Evolutionary conservation across 2,888 invertebrate species (phyloP), one percentile per base, ranked within the genome.

Genomic region (Lithophane ornitopus): DNA sequence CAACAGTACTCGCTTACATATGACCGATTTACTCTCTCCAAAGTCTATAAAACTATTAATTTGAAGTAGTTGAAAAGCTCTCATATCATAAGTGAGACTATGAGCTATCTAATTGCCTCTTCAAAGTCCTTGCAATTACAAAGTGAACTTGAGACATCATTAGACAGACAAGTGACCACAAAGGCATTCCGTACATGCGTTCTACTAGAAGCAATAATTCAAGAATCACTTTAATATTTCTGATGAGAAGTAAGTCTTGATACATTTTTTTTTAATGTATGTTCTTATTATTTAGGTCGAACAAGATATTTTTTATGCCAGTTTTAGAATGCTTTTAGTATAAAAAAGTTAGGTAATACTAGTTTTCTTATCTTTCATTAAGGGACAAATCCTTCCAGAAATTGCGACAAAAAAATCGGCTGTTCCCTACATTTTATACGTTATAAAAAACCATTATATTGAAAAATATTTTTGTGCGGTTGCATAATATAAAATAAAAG

Each of bases 31-130:
- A n/a, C 4, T 54, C 3, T n/a, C 12, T 54, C n/a, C 12, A 54
- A 54, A 54, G n/a, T 54, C 4, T 54, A n/a, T n/a, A 54, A 26
- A 75, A 76, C 67, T 46, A 75, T 75, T 71, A n/a, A 28, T 61
- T 49, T 67, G 41, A 44, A 66, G 26, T 11, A 54, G 34, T 74
- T 66, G 1, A 3, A 44, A 34, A 76, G 16, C 22, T 44, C 22
- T 39, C 22, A 52, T 52, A 44, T 16, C n/a, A 74, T 52, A 41
- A 44, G 54, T 63, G 44, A 41, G 41, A 28, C 34, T 34, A 34
- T 44, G 12, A 61, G n/a, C 4, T 39, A n/a, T 12, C 22, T 65
- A 63, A 63, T 69, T 63, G 77, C 34, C 34, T 28, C 41, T 58
- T 34, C n/a, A 44, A 77, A 63, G 41, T 44, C 4, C 34, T 28